phyloP scores from a whole-genome alignment of 2,113 vertebrate species.

The Silurus glanis region DNA sequence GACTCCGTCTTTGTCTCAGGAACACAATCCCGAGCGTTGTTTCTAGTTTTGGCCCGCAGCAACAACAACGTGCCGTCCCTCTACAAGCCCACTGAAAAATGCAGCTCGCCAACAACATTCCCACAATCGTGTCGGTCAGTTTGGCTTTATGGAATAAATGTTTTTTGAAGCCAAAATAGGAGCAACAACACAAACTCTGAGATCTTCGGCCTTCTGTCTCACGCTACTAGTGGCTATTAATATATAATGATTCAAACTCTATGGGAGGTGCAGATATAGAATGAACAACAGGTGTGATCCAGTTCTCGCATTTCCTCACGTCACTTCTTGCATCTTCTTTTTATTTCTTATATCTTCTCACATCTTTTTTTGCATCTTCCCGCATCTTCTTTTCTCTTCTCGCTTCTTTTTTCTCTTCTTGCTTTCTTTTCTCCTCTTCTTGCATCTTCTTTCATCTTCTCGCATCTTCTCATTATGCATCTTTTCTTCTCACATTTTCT shows the following conservation, averaged over 20 bases:
- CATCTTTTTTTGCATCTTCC: too few species aligned
- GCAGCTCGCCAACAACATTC: conserved; percentile 28
- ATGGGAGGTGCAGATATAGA: neutral
- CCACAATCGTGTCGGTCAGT: conserved; percentile 56
- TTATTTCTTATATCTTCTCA: too few species aligned
- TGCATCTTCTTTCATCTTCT: too few species aligned
- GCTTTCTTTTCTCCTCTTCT: too few species aligned
- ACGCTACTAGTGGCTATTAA: neutral
- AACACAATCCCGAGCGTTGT: conserved; percentile 70
- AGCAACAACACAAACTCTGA: conserved; percentile 51
- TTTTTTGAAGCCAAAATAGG: conserved; percentile 63
- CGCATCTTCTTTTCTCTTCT: too few species aligned
- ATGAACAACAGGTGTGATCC: neutral
- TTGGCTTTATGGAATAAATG: conserved; percentile 63
- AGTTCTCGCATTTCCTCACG: neutral
- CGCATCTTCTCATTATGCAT: too few species aligned
- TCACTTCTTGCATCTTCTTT: too few species aligned
- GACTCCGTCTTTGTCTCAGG: conserved; percentile 70
- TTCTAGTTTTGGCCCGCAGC: conserved; percentile 54
- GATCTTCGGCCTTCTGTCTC: conserved; percentile 3
- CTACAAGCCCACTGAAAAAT: conserved; percentile 54
- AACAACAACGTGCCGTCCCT: conserved; percentile 56
- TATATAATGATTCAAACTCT: neutral
- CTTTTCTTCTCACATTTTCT: too few species aligned
- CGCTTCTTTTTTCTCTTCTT: too few species aligned